Evolutionary conservation across 1,140 invertebrate genomes (phyloP), one percentile per base, ranked within the genome.

Genomic region (Microplitis demolitor): DNA sequence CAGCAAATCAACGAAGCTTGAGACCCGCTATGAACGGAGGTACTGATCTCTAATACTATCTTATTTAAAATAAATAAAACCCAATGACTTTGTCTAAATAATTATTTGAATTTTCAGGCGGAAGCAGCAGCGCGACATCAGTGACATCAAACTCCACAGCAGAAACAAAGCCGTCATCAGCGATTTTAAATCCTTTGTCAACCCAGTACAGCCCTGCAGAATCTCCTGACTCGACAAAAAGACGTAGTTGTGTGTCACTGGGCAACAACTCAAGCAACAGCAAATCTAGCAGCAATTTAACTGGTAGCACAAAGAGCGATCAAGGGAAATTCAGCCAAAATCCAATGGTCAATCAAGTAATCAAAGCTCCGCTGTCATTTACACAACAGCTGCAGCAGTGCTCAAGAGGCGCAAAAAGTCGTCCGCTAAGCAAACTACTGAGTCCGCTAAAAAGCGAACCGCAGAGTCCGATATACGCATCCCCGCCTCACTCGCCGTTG

Each of bases 401-500:
- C 78, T 88, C 89, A 39, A 85, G 88, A 67, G 90, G 88, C 56
- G 88, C 87, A 3, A 90, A 90, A 72, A 90, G 87, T 58, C 85
- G 90, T 54, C 90, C 90, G 0, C 79, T 90, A 33, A 90, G 88
- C 73, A 90, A 90, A 83, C 80, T 93, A 34, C 83, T 93, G n/a
- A 90, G 89, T 58, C 93, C 92, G 8, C 88, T 94, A 33, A 91
- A 93, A 73, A 92, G 91, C 78, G 93, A 94, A 78, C 92, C 93
- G 1, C 91, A 93, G 77, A 93, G 91, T 76, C 95, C 95, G 1
- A 90, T 95, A 35, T 96, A 96, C 79, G 93, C 94, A 2, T 94
- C 93, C 62, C 94, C 94, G 11, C 93, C 94, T 1, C 91, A 93
- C 68, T 95, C 93, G 62, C 95, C 95, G n/a, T 89, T 93, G 73